Evolutionary conservation across 2,113 vertebrate genomes (phyloP), one percentile per base, ranked within the genome.

Genomic region (Zosterops lateralis): DNA sequence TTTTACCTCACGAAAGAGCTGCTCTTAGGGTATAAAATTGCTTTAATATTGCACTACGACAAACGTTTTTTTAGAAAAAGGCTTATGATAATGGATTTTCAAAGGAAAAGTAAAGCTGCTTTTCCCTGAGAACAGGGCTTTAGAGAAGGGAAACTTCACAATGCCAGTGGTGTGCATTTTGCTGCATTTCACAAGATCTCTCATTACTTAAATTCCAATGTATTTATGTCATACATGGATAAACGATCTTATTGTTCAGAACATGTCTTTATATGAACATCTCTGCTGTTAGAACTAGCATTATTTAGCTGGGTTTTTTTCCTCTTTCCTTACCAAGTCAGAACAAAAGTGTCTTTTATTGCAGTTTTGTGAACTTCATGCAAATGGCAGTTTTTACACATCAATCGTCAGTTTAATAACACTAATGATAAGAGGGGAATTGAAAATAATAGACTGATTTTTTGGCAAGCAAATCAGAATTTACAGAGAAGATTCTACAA

Each of bases 271-370:
- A 93, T 96, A 95, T 90, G 94, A 94, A 96, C 94, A 96, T 92
- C 93, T 96, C 96, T 95, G 96, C 94, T 95, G 93, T 84, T 91
- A 92, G 89, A 91, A 90, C 84, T 94, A 78, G 89, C 6, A n/a
- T 91, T 97, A 96, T 92, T 98, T 97, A 89, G 78, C 56, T 97
- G 94, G 8, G 2, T 60, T 92, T 92, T 18, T 18, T 5, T 2
- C 0, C 16, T 20, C 24, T 22, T 44, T 28, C 61, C 60, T 90
- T 92, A 96, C 95, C 90, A 80, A 97, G 78, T 93, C 83, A 97
- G 97, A 98, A 97, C 97, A 97, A 97, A 97, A 97, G 96, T 97
- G 96, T 96, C 96, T 97, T 97, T 96, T 97, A 97, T 86, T 84
- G 87, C 64, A 96, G 90, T 95, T 91, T 95, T 95, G 91, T 96